Conservation (phyloP, 2,888 invertebrate species). For the Choreutis nemorana region DNA sequence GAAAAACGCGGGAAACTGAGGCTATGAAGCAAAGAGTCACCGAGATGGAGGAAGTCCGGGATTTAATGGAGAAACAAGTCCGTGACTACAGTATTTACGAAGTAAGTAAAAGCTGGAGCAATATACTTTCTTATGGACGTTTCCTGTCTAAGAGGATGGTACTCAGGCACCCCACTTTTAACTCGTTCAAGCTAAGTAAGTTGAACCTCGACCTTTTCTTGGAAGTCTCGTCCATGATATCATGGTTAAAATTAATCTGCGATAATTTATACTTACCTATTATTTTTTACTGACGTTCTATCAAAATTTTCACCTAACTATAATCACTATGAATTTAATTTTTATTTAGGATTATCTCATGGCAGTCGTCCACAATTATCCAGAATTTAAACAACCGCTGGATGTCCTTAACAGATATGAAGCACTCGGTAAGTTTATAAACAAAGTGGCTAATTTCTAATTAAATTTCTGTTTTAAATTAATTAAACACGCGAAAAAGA, state of each 20-base stretch:
- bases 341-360: constrained; percentile 64
- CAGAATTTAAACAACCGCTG: constrained; percentile 64
- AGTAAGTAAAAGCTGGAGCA: too few relatives aligned
- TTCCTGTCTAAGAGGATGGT: too few relatives aligned
- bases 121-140: too few relatives aligned
- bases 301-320: not conserved
- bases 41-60: constrained; percentile 53
- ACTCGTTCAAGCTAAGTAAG: too few relatives aligned
- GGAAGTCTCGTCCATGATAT: too few relatives aligned
- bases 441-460: not conserved
- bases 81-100: constrained; percentile 67
- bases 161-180: too few relatives aligned
- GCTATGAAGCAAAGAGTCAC: constrained; percentile 49
- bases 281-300: not conserved
- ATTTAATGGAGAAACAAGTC: constrained; percentile 66
- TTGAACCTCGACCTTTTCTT: too few relatives aligned
- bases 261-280: not conserved
- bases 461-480: not conserved
- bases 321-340: constrained; percentile 1
- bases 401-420: constrained; percentile 72
- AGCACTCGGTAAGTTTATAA: constrained; percentile 46
- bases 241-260: too few relatives aligned
- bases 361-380: constrained; percentile 58
- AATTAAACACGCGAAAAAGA: not conserved
- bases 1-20: constrained; percentile 57